Evolutionary conservation across 2,797 vertebrate species (phyloP), one percentile per base, ranked within the genome.

Genomic region (Trachurus trachurus): DNA sequence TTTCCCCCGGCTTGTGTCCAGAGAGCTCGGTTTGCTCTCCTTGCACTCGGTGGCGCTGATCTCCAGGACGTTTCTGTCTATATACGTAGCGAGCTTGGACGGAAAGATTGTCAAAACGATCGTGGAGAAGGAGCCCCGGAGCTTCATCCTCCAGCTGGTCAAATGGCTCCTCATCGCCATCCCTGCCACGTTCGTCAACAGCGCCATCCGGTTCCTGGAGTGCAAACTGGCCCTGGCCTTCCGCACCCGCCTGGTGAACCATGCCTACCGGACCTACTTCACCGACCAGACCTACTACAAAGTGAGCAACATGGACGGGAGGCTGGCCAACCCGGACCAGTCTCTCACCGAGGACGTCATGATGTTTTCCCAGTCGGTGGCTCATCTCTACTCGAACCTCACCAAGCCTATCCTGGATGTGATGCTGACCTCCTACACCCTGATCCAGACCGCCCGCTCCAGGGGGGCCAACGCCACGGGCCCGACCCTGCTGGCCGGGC

Each of bases 171-270:
- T 98, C 91, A 96, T 99, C 17, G 98, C 98, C 39, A 97, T 99
- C 88, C 98, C 98, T 0, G 98, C 98, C 80, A 99, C 98, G 0
- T 99, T 99, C 40, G 98, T 99, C 86, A 99, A 99, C 95, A 99
- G 98, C 93, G 96, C 96, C 71, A 99, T 99, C 83, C 96, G 98
- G 66, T 99, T 96, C 94, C 93, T 99, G 89, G 98, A 99, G 91
- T 95, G 98, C 95, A 98, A 97, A 63, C 91, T 99, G 91, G 98
- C 98, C 1, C 93, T 99, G 89, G 98, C 97, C 74, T 97, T 99
- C 90, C 96, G 98, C 86, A 99, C 98, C 2, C 97, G 98, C 63
- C 94, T 99, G 16, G 98, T 99, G 82, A 88, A 96, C 84, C 96
- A 96, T 21, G 98, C 98, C 16, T 99, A 99, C 71, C 89, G 93